A percentile compares a stretch with the other conserved stretches of the same genome.
These are phyloP conservation scores for Chaitophorus viminalis DNA, from an alignment of 2,888 invertebrate genomes.

Conservation along the genomic window DNA sequence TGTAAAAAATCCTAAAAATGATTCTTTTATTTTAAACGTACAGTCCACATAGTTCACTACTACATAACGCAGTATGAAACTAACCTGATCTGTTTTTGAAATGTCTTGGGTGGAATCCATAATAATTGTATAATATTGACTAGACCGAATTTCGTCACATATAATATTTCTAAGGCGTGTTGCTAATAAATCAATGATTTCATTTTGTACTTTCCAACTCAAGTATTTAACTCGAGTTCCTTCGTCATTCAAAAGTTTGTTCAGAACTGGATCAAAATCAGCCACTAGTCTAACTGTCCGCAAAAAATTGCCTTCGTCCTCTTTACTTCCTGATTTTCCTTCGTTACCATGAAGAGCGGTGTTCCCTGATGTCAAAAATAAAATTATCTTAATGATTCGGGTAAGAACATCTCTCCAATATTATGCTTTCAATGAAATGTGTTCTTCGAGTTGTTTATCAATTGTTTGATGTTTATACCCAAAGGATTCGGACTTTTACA, in stretches of 20 bases:
- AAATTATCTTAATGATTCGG: conserved; percentile 3
- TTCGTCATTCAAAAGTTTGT: too few relatives aligned
- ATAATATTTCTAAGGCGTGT: too few relatives aligned
- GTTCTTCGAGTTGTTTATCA: conserved; percentile 1
- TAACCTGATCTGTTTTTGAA: conserved; percentile 3
- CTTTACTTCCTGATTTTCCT: background rate
- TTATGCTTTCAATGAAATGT: background rate
- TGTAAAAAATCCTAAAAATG: too few relatives aligned
- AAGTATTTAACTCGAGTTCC: too few relatives aligned
- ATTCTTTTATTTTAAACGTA: too few relatives aligned
- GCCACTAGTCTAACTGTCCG: background rate
- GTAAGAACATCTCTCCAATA: conserved; percentile 23
- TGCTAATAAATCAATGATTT: too few relatives aligned
- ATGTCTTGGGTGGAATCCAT: conserved; percentile 16
- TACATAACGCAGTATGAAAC: conserved; percentile 1
- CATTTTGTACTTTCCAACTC: too few relatives aligned
- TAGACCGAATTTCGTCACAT: background rate
- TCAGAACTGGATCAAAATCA: too few relatives aligned
- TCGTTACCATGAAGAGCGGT: background rate
- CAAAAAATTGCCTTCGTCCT: conserved; percentile 7
- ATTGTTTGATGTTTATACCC: conserved; percentile 1
- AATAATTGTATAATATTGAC: conserved; percentile 3
- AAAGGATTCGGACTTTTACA: background rate
- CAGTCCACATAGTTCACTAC: background rate
- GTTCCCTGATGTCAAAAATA: conserved; percentile 9